Percentiles rank a stretch among this genome's conserved stretches.
Evolutionary conservation across 2,888 invertebrate genomes (phyloP).

Genomic region (Fissipunctia ypsillon): DNA sequence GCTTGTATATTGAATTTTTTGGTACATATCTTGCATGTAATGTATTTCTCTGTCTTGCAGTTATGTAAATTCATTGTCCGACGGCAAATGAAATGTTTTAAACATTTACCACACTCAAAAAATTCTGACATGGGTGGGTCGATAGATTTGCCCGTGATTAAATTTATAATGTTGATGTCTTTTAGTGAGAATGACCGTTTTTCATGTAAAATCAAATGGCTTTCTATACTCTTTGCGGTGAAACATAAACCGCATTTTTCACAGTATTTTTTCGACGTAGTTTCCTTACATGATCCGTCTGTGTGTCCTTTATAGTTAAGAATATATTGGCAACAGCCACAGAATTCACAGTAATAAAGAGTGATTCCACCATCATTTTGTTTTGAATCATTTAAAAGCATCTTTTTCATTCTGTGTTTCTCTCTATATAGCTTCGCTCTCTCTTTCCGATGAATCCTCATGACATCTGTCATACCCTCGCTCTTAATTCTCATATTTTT

Average conservation of each 20-base stretch:
- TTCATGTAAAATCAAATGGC: slow-evolving; percentile 58
- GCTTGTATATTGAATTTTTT: slow-evolving; percentile 69
- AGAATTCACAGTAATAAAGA: slow-evolving; percentile 57
- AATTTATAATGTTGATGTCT: slow-evolving; percentile 66
- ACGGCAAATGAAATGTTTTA: slow-evolving; percentile 65
- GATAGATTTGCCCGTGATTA: slow-evolving; percentile 54
- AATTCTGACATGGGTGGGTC: slow-evolving; percentile 66
- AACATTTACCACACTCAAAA: slow-evolving; percentile 68
- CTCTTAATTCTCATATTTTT: background rate
- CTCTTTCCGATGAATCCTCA: background rate
- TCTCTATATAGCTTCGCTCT: background rate
- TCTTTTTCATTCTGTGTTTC: background rate
- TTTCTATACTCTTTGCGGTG: background rate
- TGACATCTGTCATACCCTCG: accelerated
- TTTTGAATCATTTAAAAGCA: background rate
- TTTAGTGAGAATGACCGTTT: slow-evolving; percentile 51
- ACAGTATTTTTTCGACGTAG: slow-evolving; percentile 57
- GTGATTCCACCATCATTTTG: background rate
- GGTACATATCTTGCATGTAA: slow-evolving; percentile 68
- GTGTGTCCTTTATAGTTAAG: slow-evolving; percentile 21
- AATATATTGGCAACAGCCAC: slow-evolving; percentile 46
- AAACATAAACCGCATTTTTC: slow-evolving; percentile 72
- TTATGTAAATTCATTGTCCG: slow-evolving; percentile 39
- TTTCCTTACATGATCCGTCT: slow-evolving; percentile 32
- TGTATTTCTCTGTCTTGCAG: slow-evolving; percentile 57